Conservation (phyloP, 2,888 invertebrate genomes). For the Tetragnatha montana region DNA sequence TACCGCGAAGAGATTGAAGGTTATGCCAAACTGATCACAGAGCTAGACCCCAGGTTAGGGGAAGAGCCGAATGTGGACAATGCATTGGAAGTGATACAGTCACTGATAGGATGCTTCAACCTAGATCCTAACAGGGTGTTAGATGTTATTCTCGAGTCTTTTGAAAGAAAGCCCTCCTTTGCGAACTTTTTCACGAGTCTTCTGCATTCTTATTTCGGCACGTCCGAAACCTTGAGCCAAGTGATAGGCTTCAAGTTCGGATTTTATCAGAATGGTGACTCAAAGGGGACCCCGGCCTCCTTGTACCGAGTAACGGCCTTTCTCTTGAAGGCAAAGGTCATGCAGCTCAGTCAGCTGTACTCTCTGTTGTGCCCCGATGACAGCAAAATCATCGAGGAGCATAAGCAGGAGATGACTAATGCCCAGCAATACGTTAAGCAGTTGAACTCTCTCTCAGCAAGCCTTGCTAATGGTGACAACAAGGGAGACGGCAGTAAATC, state of each 20-base stretch:
- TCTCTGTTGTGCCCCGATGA: slow-evolving; percentile 90
- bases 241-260: slow-evolving; percentile 94
- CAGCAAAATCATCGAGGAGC: slow-evolving; percentile 85
- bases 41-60: slow-evolving; percentile 87
- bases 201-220: slow-evolving; percentile 90
- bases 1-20: slow-evolving; percentile 99
- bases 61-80: slow-evolving; percentile 74
- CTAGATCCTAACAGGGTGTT: slow-evolving; percentile 98
- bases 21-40: slow-evolving; percentile 95
- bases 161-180: slow-evolving; percentile 83
- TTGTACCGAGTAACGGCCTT: slow-evolving; percentile 93
- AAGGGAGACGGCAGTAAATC: slow-evolving; percentile 77
- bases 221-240: slow-evolving; percentile 91
- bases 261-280: slow-evolving; percentile 78
- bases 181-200: slow-evolving; percentile 88
- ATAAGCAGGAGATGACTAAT: slow-evolving; percentile 87
- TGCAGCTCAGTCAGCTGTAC: slow-evolving; percentile 91
- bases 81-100: slow-evolving; percentile 91
- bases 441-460: slow-evolving; percentile 80
- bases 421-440: slow-evolving; percentile 92
- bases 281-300: slow-evolving; percentile 84
- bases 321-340: slow-evolving; percentile 90
- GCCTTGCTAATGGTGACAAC: slow-evolving; percentile 78
- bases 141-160: slow-evolving; percentile 96
- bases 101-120: slow-evolving; percentile 98